These are phyloP conservation scores for Drosophila kohkoa DNA, from an alignment of 1,140 invertebrate genomes.

Conservation along the genomic window DNA sequence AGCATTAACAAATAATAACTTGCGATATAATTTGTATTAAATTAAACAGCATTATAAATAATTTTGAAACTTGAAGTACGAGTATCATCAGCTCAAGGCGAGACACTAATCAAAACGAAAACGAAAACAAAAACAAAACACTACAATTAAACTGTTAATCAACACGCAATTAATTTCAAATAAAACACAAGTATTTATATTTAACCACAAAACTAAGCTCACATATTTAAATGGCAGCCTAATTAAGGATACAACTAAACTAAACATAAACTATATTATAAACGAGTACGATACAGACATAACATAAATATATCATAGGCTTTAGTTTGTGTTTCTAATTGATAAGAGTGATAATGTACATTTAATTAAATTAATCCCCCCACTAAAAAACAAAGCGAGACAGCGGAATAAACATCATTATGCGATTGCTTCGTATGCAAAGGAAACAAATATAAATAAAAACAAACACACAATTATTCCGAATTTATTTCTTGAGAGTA, in stretches of 20 bases:
- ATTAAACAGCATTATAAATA: slow-evolving; percentile 14
- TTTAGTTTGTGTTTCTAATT: slow-evolving; percentile 76
- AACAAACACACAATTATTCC: slow-evolving; percentile 9
- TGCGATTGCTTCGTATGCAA: slow-evolving; percentile 60
- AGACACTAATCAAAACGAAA: slow-evolving; percentile 47
- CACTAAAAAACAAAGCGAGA: slow-evolving; percentile 35
- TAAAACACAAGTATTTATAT: slow-evolving; percentile 49
- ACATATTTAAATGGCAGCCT: slow-evolving; percentile 47
- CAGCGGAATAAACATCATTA: slow-evolving; percentile 53
- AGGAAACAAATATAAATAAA: slow-evolving; percentile 30
- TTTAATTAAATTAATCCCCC: slow-evolving; percentile 58
- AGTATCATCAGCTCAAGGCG: not conserved
- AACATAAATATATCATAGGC: slow-evolving; percentile 74
- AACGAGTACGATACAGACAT: slow-evolving; percentile 38
- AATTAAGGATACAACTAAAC: slow-evolving; percentile 48
- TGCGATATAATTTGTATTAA: slow-evolving; percentile 48
- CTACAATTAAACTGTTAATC: slow-evolving; percentile 38
- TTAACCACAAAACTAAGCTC: slow-evolving; percentile 32
- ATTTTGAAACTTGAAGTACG: not conserved
- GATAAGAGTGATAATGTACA: slow-evolving; percentile 79
- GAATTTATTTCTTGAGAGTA: not conserved
- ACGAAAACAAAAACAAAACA: slow-evolving; percentile 6
- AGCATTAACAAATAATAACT: slow-evolving; percentile 35
- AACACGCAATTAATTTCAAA: slow-evolving; percentile 31
- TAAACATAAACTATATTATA: slow-evolving; percentile 28